Conservation (phyloP, 2,113 vertebrate genomes). For the Syngnathoides biaculeatus region DNA sequence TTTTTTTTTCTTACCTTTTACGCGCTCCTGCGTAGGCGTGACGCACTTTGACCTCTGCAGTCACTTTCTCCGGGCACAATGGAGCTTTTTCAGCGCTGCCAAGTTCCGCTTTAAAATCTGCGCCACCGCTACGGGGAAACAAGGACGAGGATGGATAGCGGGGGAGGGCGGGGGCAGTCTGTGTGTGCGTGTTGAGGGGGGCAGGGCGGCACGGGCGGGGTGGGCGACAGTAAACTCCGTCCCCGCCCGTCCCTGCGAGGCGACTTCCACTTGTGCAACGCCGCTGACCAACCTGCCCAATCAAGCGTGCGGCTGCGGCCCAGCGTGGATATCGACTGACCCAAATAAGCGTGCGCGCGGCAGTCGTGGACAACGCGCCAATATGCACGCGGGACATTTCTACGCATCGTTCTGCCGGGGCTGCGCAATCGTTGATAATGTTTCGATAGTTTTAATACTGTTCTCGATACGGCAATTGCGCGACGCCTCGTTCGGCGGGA, state of each 20-base stretch:
- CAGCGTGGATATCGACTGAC: slow-evolving; percentile 62
- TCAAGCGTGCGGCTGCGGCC: slow-evolving; percentile 56
- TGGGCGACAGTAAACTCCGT: slow-evolving; percentile 23
- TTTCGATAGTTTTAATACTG: no score
- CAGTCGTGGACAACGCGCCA: slow-evolving; percentile 7
- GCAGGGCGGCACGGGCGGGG: background rate
- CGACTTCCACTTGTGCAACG: slow-evolving; percentile 45
- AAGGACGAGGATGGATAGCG: background rate
- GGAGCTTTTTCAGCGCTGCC: slow-evolving; percentile 38
- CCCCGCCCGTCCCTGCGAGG: slow-evolving; percentile 22
- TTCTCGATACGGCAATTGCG: no score
- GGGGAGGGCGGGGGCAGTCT: background rate
- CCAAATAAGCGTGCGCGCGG: slow-evolving; percentile 52
- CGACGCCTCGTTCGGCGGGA: no score
- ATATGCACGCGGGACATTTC: background rate
- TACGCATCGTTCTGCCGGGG: no score
- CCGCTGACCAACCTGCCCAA: slow-evolving; percentile 67
- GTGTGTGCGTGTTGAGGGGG: background rate
- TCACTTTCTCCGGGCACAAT: slow-evolving; percentile 46
- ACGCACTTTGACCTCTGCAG: slow-evolving; percentile 46
- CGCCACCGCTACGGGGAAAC: background rate
- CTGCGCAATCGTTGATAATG: no score
- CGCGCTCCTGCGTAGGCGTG: slow-evolving; percentile 2
- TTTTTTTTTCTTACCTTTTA: background rate
- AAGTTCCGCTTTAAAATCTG: slow-evolving; percentile 40